phyloP scores from a whole-genome alignment of 1,140 invertebrate genomes.

The Pogonognathellus flavescens region DNA sequence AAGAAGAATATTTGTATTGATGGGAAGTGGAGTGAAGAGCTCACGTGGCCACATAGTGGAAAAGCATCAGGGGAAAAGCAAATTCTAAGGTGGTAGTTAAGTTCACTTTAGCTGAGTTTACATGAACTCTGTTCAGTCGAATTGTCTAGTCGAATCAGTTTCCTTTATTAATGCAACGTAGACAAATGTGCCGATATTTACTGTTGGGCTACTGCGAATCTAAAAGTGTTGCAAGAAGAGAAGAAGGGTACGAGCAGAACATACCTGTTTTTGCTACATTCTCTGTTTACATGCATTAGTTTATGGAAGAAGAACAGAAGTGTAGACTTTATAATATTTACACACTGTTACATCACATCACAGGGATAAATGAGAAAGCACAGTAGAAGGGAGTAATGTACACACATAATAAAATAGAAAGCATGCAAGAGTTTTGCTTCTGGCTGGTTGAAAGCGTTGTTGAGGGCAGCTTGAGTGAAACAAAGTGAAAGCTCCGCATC shows the following conservation, averaged over 20 bases:
- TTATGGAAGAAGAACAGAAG: too few relatives aligned
- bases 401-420: too few relatives aligned
- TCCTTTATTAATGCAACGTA: background rate
- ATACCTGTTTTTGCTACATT: too few relatives aligned
- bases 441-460: slow-evolving; percentile 11
- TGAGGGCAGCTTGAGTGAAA: slow-evolving; percentile 28
- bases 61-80: slow-evolving; percentile 8
- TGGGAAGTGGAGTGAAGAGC: slow-evolving; percentile 18
- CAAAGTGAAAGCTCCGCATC: slow-evolving; percentile 35
- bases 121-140: slow-evolving; percentile 1
- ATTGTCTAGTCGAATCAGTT: slow-evolving; percentile 8
- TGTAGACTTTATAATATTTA: too few relatives aligned
- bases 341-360: too few relatives aligned
- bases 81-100: slow-evolving; percentile 28
- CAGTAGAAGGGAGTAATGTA: too few relatives aligned
- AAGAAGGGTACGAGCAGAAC: too few relatives aligned
- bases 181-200: slow-evolving; percentile 16
- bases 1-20: slow-evolving; percentile 19
- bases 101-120: slow-evolving; percentile 19
- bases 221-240: too few relatives aligned
- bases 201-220: background rate
- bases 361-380: too few relatives aligned
- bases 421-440: background rate
- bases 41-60: background rate
- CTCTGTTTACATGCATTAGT: too few relatives aligned